Evolutionary conservation across 2,113 vertebrate species (phyloP).

Genomic region (Rostratula benghalensis): DNA sequence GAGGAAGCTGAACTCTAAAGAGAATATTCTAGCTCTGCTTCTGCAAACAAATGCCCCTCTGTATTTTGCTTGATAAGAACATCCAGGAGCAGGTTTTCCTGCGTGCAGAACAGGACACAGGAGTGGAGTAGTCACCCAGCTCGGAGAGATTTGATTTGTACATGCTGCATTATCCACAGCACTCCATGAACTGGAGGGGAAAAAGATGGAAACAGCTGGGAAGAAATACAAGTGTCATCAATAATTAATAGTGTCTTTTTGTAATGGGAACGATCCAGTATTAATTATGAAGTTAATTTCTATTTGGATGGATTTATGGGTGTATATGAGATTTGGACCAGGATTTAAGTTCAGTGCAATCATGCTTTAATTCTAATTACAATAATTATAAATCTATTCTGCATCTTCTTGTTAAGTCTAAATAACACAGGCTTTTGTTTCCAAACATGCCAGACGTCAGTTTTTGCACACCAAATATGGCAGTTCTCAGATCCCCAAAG

Average conservation of each 20-base stretch:
- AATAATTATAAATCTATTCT: slow-evolving; percentile 31
- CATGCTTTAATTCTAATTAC: slow-evolving; percentile 21
- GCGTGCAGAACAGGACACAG: not conserved
- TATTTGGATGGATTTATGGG: not conserved
- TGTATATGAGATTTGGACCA: slow-evolving; percentile 1
- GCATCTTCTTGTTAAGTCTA: not conserved
- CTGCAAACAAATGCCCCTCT: slow-evolving; percentile 20
- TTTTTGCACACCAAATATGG: slow-evolving; percentile 4
- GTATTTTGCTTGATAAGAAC: slow-evolving; percentile 25
- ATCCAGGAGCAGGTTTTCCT: not conserved
- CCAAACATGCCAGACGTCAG: slow-evolving; percentile 8
- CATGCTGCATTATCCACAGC: not conserved
- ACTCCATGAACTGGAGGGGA: not conserved
- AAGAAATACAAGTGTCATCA: not conserved
- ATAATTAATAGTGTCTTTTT: slow-evolving; percentile 26
- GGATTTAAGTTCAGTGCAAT: slow-evolving; percentile 11
- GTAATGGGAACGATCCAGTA: not conserved
- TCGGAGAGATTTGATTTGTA: not conserved
- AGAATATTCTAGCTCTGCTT: slow-evolving; percentile 45
- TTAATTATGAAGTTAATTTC: slow-evolving; percentile 32
- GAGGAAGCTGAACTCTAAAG: slow-evolving; percentile 57
- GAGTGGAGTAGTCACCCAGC: not conserved
- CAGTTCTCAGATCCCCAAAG: not conserved
- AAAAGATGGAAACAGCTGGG: not conserved
- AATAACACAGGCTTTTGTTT: slow-evolving; percentile 8